Base-by-base conservation (phyloP, 2,888 invertebrate species). In the Dascillus cervinus region DNA sequence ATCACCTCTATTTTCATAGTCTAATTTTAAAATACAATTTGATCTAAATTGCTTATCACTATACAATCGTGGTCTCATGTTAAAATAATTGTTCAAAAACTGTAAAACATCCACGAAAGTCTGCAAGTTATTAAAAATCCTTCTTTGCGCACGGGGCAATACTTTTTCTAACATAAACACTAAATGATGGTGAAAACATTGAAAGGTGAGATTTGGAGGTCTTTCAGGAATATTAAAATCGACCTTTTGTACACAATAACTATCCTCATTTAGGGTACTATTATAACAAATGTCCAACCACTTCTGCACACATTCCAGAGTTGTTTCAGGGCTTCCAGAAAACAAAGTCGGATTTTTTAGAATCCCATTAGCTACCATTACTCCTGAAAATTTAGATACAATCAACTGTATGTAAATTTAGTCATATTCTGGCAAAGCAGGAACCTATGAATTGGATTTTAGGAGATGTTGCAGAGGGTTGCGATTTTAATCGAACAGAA, bases 171-270 rank as follows among this genome's bases (percentile, higher is more conserved):
- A 71, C 97, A 97, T 97, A 60, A 91, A 94, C 28, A 91, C 88
- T 41, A 97, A 73, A 66, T 97, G 97, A 60, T 96, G 94, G 66
- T 97, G 97, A 55, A 96, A 91, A 55, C 79, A 80, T 46, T 85
- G 79, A 62, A 87, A 95, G 28, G 78, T 74, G 32, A 85, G 45
- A 46, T 61, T 76, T 32, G 62, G 66, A 22, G 83, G 76, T 41
- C 69, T 65, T 12, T 74, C 70, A 22, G 70, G 55, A 35, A 62
- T 56, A 2, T 31, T 42, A 8, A 12, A n/a, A 20, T 22, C 9
- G 10, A 13, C 3, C 13, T n/a, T 11, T 17, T 29, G 28, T 22
- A 40, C 13, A 33, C 11, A n/a, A 12, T 43, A 38, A 2, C 44
- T 42, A n/a, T 26, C 19, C 11, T 42, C 29, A 29, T 50, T 56